These are phyloP conservation scores for Andrena chrysosceles DNA, from an alignment of 2,888 invertebrate species.

Conservation along the genomic window DNA sequence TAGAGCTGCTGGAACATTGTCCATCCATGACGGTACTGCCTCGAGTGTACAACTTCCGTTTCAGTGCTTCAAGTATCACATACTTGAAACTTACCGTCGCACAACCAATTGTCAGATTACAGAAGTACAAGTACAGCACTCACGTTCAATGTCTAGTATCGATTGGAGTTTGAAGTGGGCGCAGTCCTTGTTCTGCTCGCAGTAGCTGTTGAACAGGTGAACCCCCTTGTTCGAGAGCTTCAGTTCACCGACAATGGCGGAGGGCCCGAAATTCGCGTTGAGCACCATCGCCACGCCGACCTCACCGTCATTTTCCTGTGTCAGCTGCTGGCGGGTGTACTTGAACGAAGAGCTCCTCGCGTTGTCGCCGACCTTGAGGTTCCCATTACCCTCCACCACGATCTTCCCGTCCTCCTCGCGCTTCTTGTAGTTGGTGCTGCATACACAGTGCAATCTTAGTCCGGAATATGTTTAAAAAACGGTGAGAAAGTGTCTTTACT, in stretches of 20 bases:
- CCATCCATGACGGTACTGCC: too few species aligned
- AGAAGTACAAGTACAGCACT: conserved; percentile 48
- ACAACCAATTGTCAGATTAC: not conserved
- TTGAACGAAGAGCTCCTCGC: conserved; percentile 91
- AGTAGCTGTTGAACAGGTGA: conserved; percentile 90
- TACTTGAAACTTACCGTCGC: too few species aligned
- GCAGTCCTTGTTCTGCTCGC: conserved; percentile 92
- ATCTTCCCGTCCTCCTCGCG: conserved; percentile 88
- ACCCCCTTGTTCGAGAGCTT: conserved; percentile 91
- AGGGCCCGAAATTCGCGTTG: conserved; percentile 89
- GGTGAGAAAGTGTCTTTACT: not conserved
- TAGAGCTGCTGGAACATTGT: not conserved
- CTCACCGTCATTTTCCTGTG: conserved; percentile 88
- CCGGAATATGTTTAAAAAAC: conserved; percentile 16
- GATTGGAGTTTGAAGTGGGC: conserved; percentile 90
- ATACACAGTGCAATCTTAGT: conserved; percentile 62
- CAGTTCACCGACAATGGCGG: conserved; percentile 90
- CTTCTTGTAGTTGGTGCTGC: conserved; percentile 89
- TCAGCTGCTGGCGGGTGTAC: conserved; percentile 88
- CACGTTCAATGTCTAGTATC: conserved; percentile 81
- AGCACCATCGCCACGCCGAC: conserved; percentile 89
- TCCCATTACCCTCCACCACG: conserved; percentile 91
- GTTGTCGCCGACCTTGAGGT: conserved; percentile 89
- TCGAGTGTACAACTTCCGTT: too few species aligned
- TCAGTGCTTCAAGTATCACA: not conserved